Percentiles rank a stretch among this genome's conserved stretches.
phyloP scores from a whole-genome alignment of 1,140 invertebrate genomes.

The Drosophila nikananu region DNA sequence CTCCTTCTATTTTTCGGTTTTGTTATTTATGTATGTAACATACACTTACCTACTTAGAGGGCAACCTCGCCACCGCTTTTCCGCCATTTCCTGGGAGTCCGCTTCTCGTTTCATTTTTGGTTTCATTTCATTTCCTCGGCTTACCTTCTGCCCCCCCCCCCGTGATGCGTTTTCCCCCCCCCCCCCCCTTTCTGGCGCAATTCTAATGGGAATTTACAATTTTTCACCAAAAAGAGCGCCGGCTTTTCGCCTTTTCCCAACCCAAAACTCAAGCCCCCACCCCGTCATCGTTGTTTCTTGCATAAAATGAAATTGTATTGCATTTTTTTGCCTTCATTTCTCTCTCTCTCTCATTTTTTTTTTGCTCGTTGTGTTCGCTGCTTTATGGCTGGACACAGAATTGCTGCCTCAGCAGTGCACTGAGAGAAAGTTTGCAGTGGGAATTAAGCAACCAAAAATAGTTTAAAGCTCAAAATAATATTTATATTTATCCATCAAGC shows the following conservation, averaged over 20 bases:
- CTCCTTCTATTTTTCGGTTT: constrained; percentile 31
- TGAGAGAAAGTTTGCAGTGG: background rate
- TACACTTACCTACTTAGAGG: constrained; percentile 73
- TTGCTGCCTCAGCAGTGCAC: constrained; percentile 61
- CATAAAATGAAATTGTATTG: constrained; percentile 83
- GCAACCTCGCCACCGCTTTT: constrained; percentile 1
- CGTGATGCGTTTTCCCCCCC: constrained; percentile 26
- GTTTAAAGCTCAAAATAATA: background rate
- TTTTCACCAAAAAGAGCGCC: constrained; percentile 76
- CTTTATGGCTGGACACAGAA: constrained; percentile 78
- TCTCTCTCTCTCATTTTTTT: background rate
- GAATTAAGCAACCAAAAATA: background rate
- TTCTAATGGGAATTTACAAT: constrained; percentile 82
- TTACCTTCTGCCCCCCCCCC: constrained; percentile 34
- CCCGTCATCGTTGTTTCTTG: constrained; percentile 64
- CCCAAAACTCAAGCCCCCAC: too few relatives aligned
- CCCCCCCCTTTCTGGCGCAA: constrained; percentile 40
- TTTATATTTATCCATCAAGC: too few relatives aligned
- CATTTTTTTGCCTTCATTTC: constrained; percentile 46
- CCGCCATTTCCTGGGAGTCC: constrained; percentile 21
- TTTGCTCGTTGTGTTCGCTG: constrained; percentile 35
- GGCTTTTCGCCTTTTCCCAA: constrained; percentile 21
- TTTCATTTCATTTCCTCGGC: constrained; percentile 74
- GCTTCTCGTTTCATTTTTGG: constrained; percentile 50
- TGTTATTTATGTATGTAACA: constrained; percentile 66